A percentile compares a stretch with the other conserved stretches of the same genome.
phyloP scores from a whole-genome alignment of 2,888 invertebrate genomes.

The Gisinianus flammeolus region DNA sequence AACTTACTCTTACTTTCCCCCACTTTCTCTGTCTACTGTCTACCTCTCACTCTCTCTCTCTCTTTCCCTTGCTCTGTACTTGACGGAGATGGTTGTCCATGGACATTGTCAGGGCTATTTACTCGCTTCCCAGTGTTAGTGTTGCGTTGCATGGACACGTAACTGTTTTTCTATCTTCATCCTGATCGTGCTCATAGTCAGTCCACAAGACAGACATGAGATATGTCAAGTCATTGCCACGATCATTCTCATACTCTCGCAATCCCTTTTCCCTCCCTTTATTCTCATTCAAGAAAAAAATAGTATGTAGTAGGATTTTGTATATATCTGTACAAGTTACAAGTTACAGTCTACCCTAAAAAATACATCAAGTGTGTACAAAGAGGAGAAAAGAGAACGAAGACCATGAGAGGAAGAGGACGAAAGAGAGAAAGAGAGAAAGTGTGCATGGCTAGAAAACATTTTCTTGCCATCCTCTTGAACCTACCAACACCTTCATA shows the following conservation, averaged over 20 bases:
- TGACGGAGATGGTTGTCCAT: conserved; percentile 17
- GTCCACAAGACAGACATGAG: background rate
- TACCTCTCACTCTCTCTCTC: background rate
- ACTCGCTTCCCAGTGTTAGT: conserved; percentile 1
- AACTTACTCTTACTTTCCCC: background rate
- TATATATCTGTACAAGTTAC: no score
- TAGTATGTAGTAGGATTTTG: background rate
- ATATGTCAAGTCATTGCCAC: no score
- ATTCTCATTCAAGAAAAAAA: no score
- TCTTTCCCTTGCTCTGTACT: background rate
- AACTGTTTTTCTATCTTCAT: conserved; percentile 25
- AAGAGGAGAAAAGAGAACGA: no score
- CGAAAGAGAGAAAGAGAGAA: background rate
- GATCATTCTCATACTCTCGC: no score
- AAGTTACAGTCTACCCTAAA: no score
- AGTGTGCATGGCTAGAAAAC: background rate
- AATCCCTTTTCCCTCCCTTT: no score
- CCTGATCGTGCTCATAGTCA: background rate
- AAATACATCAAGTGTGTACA: no score
- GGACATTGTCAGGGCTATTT: conserved; percentile 28
- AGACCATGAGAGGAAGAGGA: background rate
- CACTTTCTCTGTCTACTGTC: background rate
- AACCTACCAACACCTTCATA: background rate
- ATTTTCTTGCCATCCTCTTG: background rate
- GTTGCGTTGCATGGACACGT: background rate